These are phyloP conservation scores for Xiphias gladius DNA, from an alignment of 2,113 vertebrate species.

Conservation along the genomic window DNA sequence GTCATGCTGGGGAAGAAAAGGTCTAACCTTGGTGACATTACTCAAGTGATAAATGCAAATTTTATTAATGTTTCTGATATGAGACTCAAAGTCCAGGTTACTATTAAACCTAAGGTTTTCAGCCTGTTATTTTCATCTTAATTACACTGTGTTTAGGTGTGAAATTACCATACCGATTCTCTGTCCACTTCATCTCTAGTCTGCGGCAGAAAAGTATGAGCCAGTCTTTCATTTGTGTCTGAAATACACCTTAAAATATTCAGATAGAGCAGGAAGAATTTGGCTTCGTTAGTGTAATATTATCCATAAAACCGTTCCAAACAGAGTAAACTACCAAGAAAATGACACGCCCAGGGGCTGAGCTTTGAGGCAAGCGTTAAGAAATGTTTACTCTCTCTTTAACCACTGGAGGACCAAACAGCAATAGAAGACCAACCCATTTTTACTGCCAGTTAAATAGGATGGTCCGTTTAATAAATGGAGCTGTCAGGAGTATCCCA, in stretches of 20 bases:
- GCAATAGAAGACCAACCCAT: not conserved
- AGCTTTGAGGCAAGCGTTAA: not conserved
- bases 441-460: not conserved
- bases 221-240: not conserved
- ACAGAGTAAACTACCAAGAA: not conserved
- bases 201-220: not conserved
- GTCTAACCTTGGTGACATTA: constrained; percentile 33
- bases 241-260: constrained; percentile 2
- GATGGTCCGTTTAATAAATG: not conserved
- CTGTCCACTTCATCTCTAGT: not conserved
- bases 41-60: constrained; percentile 48
- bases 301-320: not conserved
- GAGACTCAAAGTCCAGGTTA: constrained; percentile 24
- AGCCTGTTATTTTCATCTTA: constrained; percentile 11
- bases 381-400: constrained; percentile 2
- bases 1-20: constrained; percentile 25
- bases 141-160: not conserved
- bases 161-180: not conserved
- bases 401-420: not conserved
- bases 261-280: not conserved
- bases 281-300: not conserved
- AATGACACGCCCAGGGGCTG: not conserved
- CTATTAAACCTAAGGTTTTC: constrained; percentile 22
- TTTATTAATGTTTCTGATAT: constrained; percentile 37
- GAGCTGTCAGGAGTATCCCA: not conserved